A percentile compares a stretch with the other conserved stretches of the same genome.
These are phyloP conservation scores for Lethenteron camtschaticum DNA, from an alignment of 2,113 vertebrate species.

Conservation along the genomic window DNA sequence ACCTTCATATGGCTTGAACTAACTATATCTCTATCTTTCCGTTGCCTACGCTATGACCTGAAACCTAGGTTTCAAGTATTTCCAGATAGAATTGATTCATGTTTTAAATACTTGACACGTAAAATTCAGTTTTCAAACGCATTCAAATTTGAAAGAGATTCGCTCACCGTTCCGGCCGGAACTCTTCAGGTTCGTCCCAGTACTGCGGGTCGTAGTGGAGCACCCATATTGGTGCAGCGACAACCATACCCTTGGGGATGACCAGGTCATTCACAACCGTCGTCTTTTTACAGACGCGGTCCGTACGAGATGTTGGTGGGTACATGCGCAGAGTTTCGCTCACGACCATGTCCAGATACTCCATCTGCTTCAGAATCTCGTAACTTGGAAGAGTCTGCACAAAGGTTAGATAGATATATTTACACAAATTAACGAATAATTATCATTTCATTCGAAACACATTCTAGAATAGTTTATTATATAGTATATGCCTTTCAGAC, in stretches of 20 bases:
- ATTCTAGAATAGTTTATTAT: too few relatives aligned
- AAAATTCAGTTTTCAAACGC: neutral
- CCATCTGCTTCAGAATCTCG: neutral
- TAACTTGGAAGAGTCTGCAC: conserved; percentile 7
- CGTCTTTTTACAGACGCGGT: neutral
- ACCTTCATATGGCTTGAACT: too few relatives aligned
- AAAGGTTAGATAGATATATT: neutral
- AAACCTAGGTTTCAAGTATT: neutral
- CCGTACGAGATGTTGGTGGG: neutral
- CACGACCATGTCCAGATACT: conserved; percentile 1
- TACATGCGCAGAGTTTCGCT: neutral
- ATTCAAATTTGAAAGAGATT: conserved; percentile 7
- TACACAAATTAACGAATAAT: neutral
- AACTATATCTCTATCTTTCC: neutral
- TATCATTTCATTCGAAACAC: too few relatives aligned
- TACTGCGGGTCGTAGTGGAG: conserved; percentile 50
- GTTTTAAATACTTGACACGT: neutral
- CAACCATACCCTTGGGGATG: conserved; percentile 18
- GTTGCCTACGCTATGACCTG: neutral
- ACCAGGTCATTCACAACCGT: conserved; percentile 9
- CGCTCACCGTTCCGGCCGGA: conserved; percentile 57
- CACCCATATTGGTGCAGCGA: conserved; percentile 20
- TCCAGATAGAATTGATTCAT: neutral
- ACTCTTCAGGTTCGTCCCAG: conserved; percentile 55
- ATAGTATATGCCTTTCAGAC: too few relatives aligned